These are phyloP conservation scores for Caerostris darwini DNA, from an alignment of 1,140 invertebrate genomes.

Conservation along the genomic window DNA sequence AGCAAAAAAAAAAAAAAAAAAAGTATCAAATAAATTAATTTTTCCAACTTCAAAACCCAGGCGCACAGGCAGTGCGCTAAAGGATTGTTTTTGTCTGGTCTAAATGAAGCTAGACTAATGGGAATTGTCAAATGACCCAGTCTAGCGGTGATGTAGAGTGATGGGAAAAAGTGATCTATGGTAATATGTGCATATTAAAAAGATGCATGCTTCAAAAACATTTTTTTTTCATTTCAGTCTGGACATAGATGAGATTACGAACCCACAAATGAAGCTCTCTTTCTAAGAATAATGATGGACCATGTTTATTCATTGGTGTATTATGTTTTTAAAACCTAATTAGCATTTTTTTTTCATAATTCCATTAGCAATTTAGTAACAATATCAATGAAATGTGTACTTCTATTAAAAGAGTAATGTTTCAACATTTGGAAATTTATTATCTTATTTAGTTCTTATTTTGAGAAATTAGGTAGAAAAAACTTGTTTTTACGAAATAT, in stretches of 20 bases:
- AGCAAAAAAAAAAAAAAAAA: not conserved
- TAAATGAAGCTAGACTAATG: conserved; percentile 21
- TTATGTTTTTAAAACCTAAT: not conserved
- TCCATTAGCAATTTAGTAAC: not conserved
- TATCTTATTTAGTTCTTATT: too few relatives aligned
- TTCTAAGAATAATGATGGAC: not conserved
- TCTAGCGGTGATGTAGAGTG: not conserved
- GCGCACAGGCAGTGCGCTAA: not conserved
- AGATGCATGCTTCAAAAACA: not conserved
- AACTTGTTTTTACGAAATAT: too few relatives aligned
- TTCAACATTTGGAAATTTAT: too few relatives aligned
- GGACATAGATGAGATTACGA: not conserved
- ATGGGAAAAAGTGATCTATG: not conserved
- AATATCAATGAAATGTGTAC: too few relatives aligned
- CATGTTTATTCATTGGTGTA: not conserved
- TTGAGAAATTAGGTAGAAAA: too few relatives aligned
- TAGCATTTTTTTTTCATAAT: not conserved
- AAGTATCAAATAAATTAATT: conserved; percentile 31
- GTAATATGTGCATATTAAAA: not conserved
- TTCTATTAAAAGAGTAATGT: too few relatives aligned
- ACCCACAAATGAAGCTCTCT: not conserved
- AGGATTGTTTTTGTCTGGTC: not conserved
- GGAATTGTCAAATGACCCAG: not conserved
- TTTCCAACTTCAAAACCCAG: not conserved
- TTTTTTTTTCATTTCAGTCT: not conserved